phyloP scores from a whole-genome alignment of 2,113 vertebrate genomes.

The Scalopus aquaticus region DNA sequence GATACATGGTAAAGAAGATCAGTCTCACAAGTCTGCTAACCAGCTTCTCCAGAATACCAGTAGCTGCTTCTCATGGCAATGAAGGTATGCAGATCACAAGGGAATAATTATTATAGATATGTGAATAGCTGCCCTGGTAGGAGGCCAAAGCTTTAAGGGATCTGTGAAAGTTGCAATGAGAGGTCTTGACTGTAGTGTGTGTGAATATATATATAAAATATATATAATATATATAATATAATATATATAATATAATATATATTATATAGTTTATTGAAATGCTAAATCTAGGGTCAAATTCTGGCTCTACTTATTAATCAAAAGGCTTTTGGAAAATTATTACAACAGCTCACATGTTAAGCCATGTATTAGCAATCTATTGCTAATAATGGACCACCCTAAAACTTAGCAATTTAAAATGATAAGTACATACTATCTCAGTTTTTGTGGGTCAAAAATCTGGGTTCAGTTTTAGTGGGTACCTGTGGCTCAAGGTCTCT shows the following conservation, averaged over 20 bases:
- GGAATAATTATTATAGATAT: background rate
- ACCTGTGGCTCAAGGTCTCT: background rate
- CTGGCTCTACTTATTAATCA: background rate
- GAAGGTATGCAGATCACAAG: background rate
- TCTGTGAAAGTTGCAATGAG: background rate
- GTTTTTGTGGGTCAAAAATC: background rate
- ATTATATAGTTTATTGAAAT: background rate
- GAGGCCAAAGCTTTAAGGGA: background rate
- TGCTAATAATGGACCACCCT: background rate
- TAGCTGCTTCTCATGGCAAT: background rate
- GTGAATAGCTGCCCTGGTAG: background rate
- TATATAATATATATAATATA: too few species aligned
- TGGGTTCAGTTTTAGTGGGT: background rate
- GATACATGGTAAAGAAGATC: background rate
- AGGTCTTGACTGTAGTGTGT: background rate
- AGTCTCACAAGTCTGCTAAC: background rate
- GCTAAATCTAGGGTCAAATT: background rate
- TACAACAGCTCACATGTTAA: background rate
- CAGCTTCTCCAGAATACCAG: background rate
- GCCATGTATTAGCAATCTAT: background rate
- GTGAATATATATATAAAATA: too few species aligned
- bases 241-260: too few species aligned
- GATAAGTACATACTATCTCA: background rate
- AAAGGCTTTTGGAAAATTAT: conserved; percentile 1
- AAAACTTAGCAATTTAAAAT: background rate